Evolutionary conservation across 2,888 invertebrate species (phyloP).

Genomic region (Noctuana brunneofusca): DNA sequence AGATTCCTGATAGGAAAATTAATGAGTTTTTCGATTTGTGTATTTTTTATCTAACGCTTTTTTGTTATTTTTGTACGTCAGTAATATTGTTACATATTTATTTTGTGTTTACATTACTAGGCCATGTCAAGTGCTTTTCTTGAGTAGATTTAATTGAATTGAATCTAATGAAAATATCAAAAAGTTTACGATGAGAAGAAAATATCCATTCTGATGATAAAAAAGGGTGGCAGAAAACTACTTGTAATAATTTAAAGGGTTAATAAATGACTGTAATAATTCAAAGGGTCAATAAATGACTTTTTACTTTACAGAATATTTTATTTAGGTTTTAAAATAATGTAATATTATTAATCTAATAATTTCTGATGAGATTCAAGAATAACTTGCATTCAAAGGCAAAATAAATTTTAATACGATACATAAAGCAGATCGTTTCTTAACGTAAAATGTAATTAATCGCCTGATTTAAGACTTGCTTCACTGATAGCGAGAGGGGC

Average conservation of each 20-base stretch:
- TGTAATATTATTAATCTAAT: no score
- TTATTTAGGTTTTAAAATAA: no score
- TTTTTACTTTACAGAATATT: no score
- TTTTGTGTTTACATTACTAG: not conserved
- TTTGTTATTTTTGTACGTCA: not conserved
- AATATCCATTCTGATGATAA: no score
- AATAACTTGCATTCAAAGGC: slow-evolving; percentile 10
- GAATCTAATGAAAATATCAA: no score
- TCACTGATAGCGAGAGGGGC: not conserved
- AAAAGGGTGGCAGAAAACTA: no score
- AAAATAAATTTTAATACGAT: slow-evolving; percentile 8
- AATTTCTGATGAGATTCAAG: not conserved
- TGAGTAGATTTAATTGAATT: not conserved
- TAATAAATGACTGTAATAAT: no score
- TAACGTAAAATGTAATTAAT: slow-evolving; percentile 20
- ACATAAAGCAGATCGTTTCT: slow-evolving; percentile 1
- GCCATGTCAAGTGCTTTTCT: not conserved
- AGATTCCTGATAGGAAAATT: slow-evolving; percentile 22
- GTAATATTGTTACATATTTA: not conserved
- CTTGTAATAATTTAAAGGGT: no score
- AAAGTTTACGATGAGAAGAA: no score
- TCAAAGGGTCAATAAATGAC: no score
- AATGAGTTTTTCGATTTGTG: slow-evolving; percentile 15
- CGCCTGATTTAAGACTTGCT: not conserved
- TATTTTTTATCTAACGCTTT: not conserved